These are phyloP conservation scores for Aporrectodea caliginosa DNA, from an alignment of 1,140 invertebrate genomes.

Conservation along the genomic window DNA sequence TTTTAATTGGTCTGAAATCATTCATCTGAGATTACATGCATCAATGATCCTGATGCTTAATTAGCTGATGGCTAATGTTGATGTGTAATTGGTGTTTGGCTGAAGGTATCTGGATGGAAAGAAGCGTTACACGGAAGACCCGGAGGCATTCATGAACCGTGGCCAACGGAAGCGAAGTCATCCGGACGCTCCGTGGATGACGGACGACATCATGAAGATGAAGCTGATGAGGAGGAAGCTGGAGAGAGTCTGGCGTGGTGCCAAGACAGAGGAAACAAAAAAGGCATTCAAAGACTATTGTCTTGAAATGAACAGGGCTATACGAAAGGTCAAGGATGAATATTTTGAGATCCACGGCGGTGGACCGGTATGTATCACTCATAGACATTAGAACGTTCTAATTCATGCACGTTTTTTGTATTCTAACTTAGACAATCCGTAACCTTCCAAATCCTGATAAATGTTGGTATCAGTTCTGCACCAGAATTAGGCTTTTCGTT, in stretches of 20 bases:
- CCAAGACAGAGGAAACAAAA: background rate
- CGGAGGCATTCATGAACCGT: background rate
- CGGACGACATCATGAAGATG: background rate
- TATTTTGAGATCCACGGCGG: background rate
- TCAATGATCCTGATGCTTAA: no score
- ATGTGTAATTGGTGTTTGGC: no score
- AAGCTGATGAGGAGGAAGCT: background rate
- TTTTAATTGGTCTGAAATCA: no score
- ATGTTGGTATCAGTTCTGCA: no score
- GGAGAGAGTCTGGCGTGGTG: background rate
- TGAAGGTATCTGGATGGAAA: background rate
- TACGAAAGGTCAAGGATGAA: background rate
- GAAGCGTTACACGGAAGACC: background rate
- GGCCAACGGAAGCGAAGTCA: background rate
- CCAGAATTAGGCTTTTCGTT: no score
- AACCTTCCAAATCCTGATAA: no score
- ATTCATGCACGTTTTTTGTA: no score
- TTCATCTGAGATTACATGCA: no score
- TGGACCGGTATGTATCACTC: no score
- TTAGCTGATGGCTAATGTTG: no score
- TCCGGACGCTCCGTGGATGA: background rate
- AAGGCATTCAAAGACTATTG: background rate
- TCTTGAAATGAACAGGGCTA: background rate
- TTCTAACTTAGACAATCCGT: no score
- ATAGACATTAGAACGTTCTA: no score